phyloP scores from a whole-genome alignment of 2,797 vertebrate genomes.

The Chelmon rostratus region DNA sequence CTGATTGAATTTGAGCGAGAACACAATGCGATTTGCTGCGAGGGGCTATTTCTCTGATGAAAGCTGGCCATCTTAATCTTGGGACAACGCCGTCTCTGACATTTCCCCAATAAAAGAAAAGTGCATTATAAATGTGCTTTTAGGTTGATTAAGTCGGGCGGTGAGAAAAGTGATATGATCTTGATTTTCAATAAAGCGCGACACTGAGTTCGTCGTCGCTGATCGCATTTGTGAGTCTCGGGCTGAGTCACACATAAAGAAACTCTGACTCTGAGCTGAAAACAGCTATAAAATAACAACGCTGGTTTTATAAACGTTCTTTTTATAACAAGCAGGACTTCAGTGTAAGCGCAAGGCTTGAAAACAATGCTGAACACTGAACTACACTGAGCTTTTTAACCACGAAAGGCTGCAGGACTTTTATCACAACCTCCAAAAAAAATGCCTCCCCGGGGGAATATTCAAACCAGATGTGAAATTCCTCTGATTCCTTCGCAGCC shows the following conservation, averaged over 20 bases:
- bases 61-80: conserved; percentile 67
- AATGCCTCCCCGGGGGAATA: conserved; percentile 19
- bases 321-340: not conserved
- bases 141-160: conserved; percentile 71
- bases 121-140: conserved; percentile 78
- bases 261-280: too few relatives aligned
- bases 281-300: too few relatives aligned
- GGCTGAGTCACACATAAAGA: not conserved
- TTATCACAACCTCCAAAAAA: conserved; percentile 16
- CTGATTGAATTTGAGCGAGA: conserved; percentile 72
- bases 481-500: conserved; percentile 58
- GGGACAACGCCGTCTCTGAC: conserved; percentile 55
- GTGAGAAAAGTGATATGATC: conserved; percentile 39
- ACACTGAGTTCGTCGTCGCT: conserved; percentile 19
- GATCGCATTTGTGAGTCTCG: conserved; percentile 36
- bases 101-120: conserved; percentile 71
- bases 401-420: conserved; percentile 4
- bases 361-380: not conserved
- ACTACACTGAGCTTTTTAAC: not conserved
- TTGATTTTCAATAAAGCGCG: conserved; percentile 53
- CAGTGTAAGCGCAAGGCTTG: not conserved
- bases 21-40: conserved; percentile 71
- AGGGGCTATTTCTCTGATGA: conserved; percentile 73
- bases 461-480: conserved; percentile 73
- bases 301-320: too few relatives aligned